Base-by-base conservation (phyloP, 2,113 vertebrate species). In the Barnardius zonarius region DNA sequence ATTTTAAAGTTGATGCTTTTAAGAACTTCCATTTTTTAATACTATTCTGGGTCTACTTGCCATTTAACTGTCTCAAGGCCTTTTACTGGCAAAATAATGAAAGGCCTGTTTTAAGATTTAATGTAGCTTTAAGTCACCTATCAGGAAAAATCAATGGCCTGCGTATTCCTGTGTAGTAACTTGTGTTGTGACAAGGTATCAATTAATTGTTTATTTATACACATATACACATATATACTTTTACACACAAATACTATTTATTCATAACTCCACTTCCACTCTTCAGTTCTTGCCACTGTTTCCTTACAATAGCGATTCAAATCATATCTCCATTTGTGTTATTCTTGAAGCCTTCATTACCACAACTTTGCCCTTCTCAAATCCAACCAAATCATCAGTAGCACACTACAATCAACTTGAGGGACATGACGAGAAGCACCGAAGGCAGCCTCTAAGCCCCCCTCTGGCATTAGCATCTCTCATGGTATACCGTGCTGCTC, bases 1-100 rank as follows among this genome's bases (percentile, higher is more conserved):
- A 48, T 37, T 88, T 75, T 66, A 33, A 83, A 49, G 18, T 49
- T 52, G 27, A 70, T 27, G 52, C 6, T 54, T 86, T 81, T 51
- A 68, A 33, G 25, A 83, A 70, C 66, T 82, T 55, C 25, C 16
- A 20, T 33, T 41, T 77, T 59, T 51, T 1, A 37, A 41, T 76
- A 83, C 24, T 55, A 18, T 41, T 48, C 67, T 57, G 27, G 10
- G 31, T 48, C 48, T 51, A 30, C 17, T n/a, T 93, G 51, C 27
- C 17, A 49, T 44, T 84, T 91, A 76, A 62, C 68, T 51, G 11
- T 64, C 80, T 74, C n/a, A 43, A 55, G 55, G n/a, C 6, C 22
- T 93, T 87, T 52, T 62, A 70, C n/a, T 72, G 41, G 31, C 17
- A 83, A 78, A 86, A 78, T 49, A 69, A 74, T 17, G 16, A 88